A percentile compares a stretch with the other conserved stretches of the same genome.
Conservation (phyloP, 2,888 invertebrate species). For the Patella depressa region DNA sequence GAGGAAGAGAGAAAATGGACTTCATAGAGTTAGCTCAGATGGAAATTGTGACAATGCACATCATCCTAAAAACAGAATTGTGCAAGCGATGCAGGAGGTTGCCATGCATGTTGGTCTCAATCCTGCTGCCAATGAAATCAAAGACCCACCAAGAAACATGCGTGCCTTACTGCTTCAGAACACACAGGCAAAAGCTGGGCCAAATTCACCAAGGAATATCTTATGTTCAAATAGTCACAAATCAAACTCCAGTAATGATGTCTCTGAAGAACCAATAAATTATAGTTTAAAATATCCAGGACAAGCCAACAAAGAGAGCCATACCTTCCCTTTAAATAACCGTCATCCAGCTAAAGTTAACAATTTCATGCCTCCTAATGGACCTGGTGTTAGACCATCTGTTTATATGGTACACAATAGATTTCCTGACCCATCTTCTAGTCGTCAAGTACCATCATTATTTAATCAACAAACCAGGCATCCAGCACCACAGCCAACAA, state of each 20-base stretch:
- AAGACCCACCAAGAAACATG: conserved; percentile 18
- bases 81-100: conserved; percentile 68
- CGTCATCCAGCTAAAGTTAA: conserved; percentile 24
- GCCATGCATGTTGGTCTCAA: conserved; percentile 63
- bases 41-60: conserved; percentile 15
- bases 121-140: conserved; percentile 19
- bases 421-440: conserved; percentile 28
- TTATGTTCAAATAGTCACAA: conserved; percentile 11
- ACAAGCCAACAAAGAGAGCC: conserved; percentile 21
- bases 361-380: conserved; percentile 18
- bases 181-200: conserved; percentile 23
- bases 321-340: conserved; percentile 20
- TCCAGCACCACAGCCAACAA: conserved; percentile 10
- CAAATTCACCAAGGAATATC: conserved; percentile 22
- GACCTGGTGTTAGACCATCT: conserved; percentile 29
- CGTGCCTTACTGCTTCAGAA: conserved; percentile 8
- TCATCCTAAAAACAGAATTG: conserved; percentile 57
- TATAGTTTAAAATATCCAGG: conserved; percentile 57
- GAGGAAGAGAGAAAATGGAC: conserved; percentile 39
- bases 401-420: conserved; percentile 33
- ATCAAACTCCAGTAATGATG: conserved; percentile 25
- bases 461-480: conserved; percentile 5
- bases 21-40: conserved; percentile 25
- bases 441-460: conserved; percentile 21
- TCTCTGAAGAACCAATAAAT: conserved; percentile 59